Percentiles rank a stretch among this genome's conserved stretches.
phyloP scores from a whole-genome alignment of 2,113 vertebrate species.

The Otolemur garnettii region DNA sequence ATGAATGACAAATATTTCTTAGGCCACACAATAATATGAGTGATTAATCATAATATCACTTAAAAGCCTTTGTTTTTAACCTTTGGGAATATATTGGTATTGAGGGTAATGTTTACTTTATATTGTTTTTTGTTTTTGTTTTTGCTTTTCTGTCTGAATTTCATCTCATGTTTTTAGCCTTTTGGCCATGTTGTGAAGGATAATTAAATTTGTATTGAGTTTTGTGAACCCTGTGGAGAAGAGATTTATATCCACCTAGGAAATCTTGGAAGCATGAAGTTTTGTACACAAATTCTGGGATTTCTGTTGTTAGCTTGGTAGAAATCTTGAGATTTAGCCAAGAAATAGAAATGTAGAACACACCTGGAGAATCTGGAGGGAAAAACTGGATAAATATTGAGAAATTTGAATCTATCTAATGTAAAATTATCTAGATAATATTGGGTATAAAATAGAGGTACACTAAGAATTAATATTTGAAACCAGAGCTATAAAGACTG shows the following conservation, averaged over 20 bases:
- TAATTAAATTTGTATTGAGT: conserved; percentile 82
- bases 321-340: conserved; percentile 73
- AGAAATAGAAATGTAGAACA: conserved; percentile 57
- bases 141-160: conserved; percentile 62
- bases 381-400: not conserved
- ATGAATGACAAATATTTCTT: conserved; percentile 27
- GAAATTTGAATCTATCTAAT: conserved; percentile 33
- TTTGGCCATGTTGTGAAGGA: conserved; percentile 75
- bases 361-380: not conserved
- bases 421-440: conserved; percentile 2
- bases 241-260: conserved; percentile 81
- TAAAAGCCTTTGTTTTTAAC: conserved; percentile 61
- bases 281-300: conserved; percentile 69
- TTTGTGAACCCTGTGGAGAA: conserved; percentile 78
- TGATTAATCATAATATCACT: conserved; percentile 37
- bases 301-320: conserved; percentile 70
- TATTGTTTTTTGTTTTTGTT: conserved; percentile 51
- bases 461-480: conserved; percentile 19
- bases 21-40: not conserved
- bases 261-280: conserved; percentile 75
- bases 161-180: conserved; percentile 58
- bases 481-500: conserved; percentile 4
- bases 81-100: not conserved
- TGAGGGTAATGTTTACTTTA: conserved; percentile 52
- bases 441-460: not conserved